A percentile compares a stretch with the other conserved stretches of the same genome.
Evolutionary conservation across 2,888 invertebrate genomes (phyloP).

Genomic region (Ornithoptera priamus): DNA sequence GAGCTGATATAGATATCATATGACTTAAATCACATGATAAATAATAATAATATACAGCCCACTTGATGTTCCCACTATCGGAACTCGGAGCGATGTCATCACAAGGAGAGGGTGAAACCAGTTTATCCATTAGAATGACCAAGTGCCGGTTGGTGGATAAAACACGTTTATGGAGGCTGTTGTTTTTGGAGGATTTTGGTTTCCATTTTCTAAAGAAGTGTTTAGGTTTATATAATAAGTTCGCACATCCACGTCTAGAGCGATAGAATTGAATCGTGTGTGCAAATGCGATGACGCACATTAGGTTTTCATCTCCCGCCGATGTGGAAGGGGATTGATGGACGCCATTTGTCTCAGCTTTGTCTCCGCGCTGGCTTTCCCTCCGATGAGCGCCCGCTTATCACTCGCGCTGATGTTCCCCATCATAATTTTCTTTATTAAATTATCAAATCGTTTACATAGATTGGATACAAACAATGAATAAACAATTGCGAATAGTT

Average conservation of each 20-base stretch:
- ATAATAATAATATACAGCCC: no score
- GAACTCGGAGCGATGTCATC: no score
- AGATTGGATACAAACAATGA: slow-evolving; percentile 2
- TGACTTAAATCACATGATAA: no score
- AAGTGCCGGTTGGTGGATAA: no score
- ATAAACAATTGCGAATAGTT: no score
- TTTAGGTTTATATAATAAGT: slow-evolving; percentile 16
- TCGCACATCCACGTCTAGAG: slow-evolving; percentile 32
- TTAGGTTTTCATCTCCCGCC: slow-evolving; percentile 66
- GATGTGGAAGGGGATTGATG: slow-evolving; percentile 59
- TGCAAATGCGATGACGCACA: slow-evolving; percentile 75
- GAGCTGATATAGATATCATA: no score
- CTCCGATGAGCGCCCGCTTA: slow-evolving; percentile 36
- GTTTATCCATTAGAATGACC: no score
- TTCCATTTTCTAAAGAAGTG: no score
- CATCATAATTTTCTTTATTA: slow-evolving; percentile 43
- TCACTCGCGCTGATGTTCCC: slow-evolving; percentile 44
- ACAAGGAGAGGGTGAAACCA: no score
- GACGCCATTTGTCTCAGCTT: slow-evolving; percentile 60
- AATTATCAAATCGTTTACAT: slow-evolving; percentile 37
- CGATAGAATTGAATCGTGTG: slow-evolving; percentile 59
- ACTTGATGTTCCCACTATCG: no score
- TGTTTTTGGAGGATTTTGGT: no score
- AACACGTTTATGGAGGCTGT: no score
- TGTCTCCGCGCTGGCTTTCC: slow-evolving; percentile 39